Conservation (phyloP, 2,888 invertebrate species). For the Eucriotettix oculatus region DNA sequence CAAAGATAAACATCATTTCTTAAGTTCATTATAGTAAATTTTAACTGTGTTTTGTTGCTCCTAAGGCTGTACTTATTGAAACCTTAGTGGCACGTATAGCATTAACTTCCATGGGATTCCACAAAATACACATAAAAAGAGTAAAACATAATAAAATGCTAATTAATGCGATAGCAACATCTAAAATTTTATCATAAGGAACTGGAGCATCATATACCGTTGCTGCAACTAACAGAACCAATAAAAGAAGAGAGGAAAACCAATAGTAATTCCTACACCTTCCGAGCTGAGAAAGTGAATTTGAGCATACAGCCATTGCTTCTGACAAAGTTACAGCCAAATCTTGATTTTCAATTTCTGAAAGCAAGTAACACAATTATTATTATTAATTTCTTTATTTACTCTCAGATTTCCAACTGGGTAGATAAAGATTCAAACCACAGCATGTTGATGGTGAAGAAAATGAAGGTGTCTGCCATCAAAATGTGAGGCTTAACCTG, state of each 20-base stretch:
- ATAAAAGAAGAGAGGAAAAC: slow-evolving; percentile 30
- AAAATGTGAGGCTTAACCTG: too few species aligned
- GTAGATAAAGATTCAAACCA: not conserved
- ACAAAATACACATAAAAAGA: slow-evolving; percentile 61
- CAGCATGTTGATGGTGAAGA: not conserved
- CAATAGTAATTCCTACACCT: slow-evolving; percentile 36
- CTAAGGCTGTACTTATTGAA: slow-evolving; percentile 40
- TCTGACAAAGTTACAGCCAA: slow-evolving; percentile 21
- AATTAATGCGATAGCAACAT: slow-evolving; percentile 20
- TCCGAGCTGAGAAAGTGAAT: slow-evolving; percentile 32
- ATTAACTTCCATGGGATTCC: slow-evolving; percentile 68
- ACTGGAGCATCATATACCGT: slow-evolving; percentile 31
- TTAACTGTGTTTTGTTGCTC: not conserved
- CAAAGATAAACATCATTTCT: too few species aligned
- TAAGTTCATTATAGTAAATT: too few species aligned
- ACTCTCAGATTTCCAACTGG: not conserved
- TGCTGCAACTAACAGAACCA: slow-evolving; percentile 34
- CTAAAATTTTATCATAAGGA: slow-evolving; percentile 3
- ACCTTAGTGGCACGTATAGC: slow-evolving; percentile 57
- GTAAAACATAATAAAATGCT: slow-evolving; percentile 49
- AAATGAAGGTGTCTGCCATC: not conserved
- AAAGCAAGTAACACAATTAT: too few species aligned
- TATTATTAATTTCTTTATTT: too few species aligned
- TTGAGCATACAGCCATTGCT: slow-evolving; percentile 40
- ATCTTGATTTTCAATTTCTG: not conserved